Evolutionary conservation across 2,888 invertebrate genomes (phyloP), one percentile per base, ranked within the genome.

Genomic region (Stictocephala bisonia): DNA sequence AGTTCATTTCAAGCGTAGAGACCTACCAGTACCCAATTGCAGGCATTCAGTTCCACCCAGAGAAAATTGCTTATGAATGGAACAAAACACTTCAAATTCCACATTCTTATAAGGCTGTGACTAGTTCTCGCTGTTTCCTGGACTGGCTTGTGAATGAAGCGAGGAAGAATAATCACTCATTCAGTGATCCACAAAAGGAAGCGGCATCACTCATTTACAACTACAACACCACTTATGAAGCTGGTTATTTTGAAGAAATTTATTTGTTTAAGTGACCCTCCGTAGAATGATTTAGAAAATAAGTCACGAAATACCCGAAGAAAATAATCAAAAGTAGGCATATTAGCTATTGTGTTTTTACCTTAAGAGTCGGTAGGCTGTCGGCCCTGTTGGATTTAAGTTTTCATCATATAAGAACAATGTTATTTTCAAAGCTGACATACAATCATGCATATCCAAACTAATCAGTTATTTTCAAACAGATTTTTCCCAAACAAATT

Each of bases 11-110:
- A 0, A 86, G 90, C 0, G 85, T 93, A 72, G 96, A 97, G 84
- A 90, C 92, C 77, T 86, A 80, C 6, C 85, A 85, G 81, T 84
- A 83, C 74, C 97, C 97, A 7, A 90, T 96, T 82, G 97, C 91
- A 83, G 96, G 92, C 0, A 86, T 91, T 0, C 96, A 96, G 83
- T 96, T 94, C 84, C 97, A 97, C 82, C 96, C 96, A 0, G 97
- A 97, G 83, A 95, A 96, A 81, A 90, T 89, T 80, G 84, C 89
- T 0, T 97, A 90, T 80, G 94, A 95, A 83, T 94, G 91, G 90
- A 87, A 79, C 29, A 1, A 26, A 6, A 20, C 27, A 4, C 50
- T 56, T 11, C 70, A 71, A n/a, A 75, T 75, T 41, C 73, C 74
- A 3, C 79, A 79, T 31, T 50, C 68, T 7, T 9, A 22, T 24